Base-by-base conservation (phyloP, 2,888 invertebrate genomes). In the Drosophila acutilabella region DNA sequence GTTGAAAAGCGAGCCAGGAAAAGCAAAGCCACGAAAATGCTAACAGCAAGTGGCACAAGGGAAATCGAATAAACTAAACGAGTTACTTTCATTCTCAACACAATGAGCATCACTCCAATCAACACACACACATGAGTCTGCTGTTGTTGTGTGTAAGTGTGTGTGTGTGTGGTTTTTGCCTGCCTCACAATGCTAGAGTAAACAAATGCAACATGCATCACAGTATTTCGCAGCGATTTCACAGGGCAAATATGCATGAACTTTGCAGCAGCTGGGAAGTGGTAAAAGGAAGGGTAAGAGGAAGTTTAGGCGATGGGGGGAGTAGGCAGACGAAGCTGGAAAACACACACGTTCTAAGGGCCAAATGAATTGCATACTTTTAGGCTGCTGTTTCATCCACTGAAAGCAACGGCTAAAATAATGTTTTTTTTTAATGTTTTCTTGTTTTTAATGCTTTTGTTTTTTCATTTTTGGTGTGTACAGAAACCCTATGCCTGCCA, bases 401-500 rank as follows among this genome's bases (percentile, higher is more conserved):
- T 13, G 4, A 13, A 36, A 1, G 4, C 36, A 36, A 13, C 36
- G 13, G 2, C 11, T 26, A 10, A 20, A 62, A 33, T 23, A n/a
- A 40, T 16, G 41, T 18, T 20, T 51, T 48, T 51, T 48, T 26
- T 58, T 48, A 61, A 33, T 67, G 40, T 54, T 41, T 66, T 58
- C 42, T 18, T 64, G 30, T 30, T 30, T 30, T 30, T 8, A 30
- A 30, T 30, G 8, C 8, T 8, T 30, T 30, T 36, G 36, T 36
- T 36, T 36, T 36, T 36, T 36, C 4, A 4, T 13, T 36, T 36
- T 36, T 13, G 36, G 13, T 93, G 93, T 42, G 44, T 42, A 36
- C 93, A 98, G 96, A 97, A 98, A 93, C 98, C 98, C 0, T 98
- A 98, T 92, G 97, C 97, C 1, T 98, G 98, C 83, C 97, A 97